These are phyloP conservation scores for Hypena proboscidalis DNA, from an alignment of 2,888 invertebrate species.

Conservation along the genomic window DNA sequence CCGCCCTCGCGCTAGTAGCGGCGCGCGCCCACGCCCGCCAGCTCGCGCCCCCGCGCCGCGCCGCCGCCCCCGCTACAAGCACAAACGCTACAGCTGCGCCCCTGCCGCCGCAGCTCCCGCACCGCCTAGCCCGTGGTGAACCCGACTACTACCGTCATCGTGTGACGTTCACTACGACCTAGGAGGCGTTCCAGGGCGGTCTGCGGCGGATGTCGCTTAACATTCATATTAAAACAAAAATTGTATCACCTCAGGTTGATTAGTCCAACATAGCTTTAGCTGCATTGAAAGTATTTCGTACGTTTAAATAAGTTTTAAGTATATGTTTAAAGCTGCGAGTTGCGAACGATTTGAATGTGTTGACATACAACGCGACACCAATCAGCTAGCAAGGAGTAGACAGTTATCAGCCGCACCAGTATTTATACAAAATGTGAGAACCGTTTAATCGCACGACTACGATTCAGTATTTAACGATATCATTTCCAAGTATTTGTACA, in stretches of 20 bases:
- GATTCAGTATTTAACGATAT: too few species aligned
- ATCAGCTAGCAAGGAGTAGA: slow-evolving; percentile 28
- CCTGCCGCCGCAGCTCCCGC: slow-evolving; percentile 37
- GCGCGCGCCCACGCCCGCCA: slow-evolving; percentile 70
- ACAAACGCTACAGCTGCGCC: slow-evolving; percentile 38
- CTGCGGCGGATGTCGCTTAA: slow-evolving; percentile 43
- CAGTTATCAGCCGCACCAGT: too few species aligned
- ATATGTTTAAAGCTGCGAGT: slow-evolving; percentile 14
- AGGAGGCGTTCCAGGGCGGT: slow-evolving; percentile 56
- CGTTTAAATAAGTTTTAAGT: slow-evolving; percentile 19
- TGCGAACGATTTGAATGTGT: slow-evolving; percentile 9
- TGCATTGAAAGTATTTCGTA: slow-evolving; percentile 24
- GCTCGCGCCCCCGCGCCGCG: slow-evolving; percentile 63
- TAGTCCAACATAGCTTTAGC: slow-evolving; percentile 26
- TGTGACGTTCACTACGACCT: slow-evolving; percentile 52
- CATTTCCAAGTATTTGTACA: too few species aligned
- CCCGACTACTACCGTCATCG: slow-evolving; percentile 10
- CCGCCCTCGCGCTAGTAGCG: slow-evolving; percentile 65
- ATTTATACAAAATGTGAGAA: too few species aligned
- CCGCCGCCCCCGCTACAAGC: slow-evolving; percentile 70
- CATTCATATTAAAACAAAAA: slow-evolving; percentile 29
- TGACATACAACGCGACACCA: slow-evolving; percentile 5
- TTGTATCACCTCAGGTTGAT: slow-evolving; percentile 22
- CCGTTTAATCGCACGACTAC: too few species aligned
- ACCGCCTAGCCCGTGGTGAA: slow-evolving; percentile 54